Evolutionary conservation across 2,113 vertebrate species (phyloP).

Genomic region (Lynx canadensis): DNA sequence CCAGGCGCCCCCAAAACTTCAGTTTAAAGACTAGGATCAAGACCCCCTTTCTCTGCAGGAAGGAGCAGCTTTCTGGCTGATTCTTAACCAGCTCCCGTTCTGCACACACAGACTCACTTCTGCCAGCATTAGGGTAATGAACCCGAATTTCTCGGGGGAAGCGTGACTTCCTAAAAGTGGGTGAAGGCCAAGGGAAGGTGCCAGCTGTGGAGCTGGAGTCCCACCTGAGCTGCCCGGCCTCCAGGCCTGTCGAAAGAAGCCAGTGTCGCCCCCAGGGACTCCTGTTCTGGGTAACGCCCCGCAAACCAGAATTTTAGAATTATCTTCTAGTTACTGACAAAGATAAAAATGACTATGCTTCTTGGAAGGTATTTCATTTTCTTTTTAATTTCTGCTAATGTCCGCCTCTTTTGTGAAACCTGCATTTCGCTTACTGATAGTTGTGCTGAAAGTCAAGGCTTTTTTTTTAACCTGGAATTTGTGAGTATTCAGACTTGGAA

Average conservation of each 20-base stretch:
- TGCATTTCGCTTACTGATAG: not conserved
- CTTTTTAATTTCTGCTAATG: not conserved
- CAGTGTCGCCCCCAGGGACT: not conserved
- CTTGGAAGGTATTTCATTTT: not conserved
- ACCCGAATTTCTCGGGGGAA: not conserved
- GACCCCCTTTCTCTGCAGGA: not conserved
- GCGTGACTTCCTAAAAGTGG: not conserved
- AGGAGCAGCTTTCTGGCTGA: not conserved
- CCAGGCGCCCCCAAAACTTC: not conserved
- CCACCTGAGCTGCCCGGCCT: fast-evolving
- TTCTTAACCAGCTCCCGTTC: fast-evolving
- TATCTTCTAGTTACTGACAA: not conserved
- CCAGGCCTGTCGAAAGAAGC: too few relatives aligned
- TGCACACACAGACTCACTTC: not conserved
- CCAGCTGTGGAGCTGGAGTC: too few relatives aligned
- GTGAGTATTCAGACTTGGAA: not conserved
- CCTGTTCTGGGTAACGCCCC: not conserved
- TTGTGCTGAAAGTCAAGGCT: not conserved
- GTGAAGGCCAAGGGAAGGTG: too few relatives aligned
- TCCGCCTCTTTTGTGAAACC: not conserved
- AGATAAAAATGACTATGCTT: not conserved
- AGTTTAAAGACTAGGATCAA: not conserved
- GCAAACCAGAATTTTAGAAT: not conserved
- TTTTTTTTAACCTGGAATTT: not conserved
- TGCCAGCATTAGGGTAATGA: not conserved